Base-by-base conservation (phyloP, 2,888 invertebrate species). In the Xanthia icteritia region DNA sequence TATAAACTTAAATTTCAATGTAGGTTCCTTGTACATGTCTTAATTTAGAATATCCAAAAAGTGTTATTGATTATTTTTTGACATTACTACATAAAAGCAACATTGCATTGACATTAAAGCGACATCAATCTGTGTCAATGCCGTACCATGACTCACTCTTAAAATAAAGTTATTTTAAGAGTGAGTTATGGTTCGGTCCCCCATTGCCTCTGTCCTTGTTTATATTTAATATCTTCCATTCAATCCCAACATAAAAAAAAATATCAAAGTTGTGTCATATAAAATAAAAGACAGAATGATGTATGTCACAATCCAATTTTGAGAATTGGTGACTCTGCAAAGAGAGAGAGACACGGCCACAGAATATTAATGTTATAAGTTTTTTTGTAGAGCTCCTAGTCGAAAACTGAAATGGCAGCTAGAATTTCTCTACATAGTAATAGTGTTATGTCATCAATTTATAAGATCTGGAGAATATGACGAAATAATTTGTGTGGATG, bases 251-350 rank as follows among this genome's bases (percentile, higher is more conserved):
- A 67, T 60, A 69, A 71, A 78, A 69, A 71, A 78, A 72, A 82
- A 71, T 74, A 78, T 82, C 73, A 75, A 77, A 83, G 54, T 81
- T 80, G 67, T 65, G 76, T 60, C 77, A 68, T 79, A 87, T 79
- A 77, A 81, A 88, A 86, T 82, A 87, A 84, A 84, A 82, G 73
- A 75, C 63, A 75, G 63, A 76, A 77, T 84, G 88, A 84, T 82
- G 79, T 86, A 77, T 88, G 84, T 79, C 84, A 84, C 81, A 86
- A 88, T 78, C 82, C 80, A 88, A 87, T 88, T 87, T 81, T 79
- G 77, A 79, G 74, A 86, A 86, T 73, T 81, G 86, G 83, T 88
- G 81, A 79, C 76, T 79, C 76, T 48, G 83, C 88, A 87, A 80
- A 78, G 76, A 77, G 77, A 73, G 73, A 70, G 45, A 70, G 45